phyloP scores from a whole-genome alignment of 2,888 invertebrate species.

The Cephus runcator region DNA sequence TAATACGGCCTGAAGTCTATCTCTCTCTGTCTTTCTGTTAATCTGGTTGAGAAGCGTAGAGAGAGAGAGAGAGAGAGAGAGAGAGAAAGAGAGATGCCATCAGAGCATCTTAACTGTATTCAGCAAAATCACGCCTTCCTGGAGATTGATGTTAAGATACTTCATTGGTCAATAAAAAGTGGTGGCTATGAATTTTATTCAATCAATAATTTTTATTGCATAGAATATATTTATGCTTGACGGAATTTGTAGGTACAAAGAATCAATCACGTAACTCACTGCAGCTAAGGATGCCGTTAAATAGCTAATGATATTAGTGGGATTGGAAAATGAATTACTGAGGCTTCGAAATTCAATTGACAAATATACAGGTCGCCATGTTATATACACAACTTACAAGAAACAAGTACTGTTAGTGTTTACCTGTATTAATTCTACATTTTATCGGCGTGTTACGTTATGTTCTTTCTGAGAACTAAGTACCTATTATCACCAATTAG shows the following conservation, averaged over 20 bases:
- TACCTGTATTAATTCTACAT: neutral
- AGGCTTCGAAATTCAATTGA: neutral
- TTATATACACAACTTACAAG: neutral
- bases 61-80: neutral
- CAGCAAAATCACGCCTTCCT: neutral
- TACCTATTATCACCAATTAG: neutral
- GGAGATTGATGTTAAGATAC: neutral
- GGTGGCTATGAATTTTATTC: neutral
- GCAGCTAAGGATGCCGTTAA: neutral
- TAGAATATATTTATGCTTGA: neutral
- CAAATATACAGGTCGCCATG: neutral
- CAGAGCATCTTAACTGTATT: neutral
- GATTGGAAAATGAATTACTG: neutral
- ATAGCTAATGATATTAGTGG: neutral
- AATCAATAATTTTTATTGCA: neutral
- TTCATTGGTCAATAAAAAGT: neutral
- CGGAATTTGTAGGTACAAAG: neutral
- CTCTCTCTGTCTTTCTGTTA: neutral
- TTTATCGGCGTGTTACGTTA: neutral
- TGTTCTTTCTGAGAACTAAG: neutral
- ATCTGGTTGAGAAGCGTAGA: neutral
- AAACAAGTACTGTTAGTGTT: neutral
- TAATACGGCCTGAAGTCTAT: neutral
- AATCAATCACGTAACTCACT: neutral
- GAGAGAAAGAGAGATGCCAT: neutral